Evolutionary conservation across 2,888 invertebrate species (phyloP).

Genomic region (Scaptomyza parva): DNA sequence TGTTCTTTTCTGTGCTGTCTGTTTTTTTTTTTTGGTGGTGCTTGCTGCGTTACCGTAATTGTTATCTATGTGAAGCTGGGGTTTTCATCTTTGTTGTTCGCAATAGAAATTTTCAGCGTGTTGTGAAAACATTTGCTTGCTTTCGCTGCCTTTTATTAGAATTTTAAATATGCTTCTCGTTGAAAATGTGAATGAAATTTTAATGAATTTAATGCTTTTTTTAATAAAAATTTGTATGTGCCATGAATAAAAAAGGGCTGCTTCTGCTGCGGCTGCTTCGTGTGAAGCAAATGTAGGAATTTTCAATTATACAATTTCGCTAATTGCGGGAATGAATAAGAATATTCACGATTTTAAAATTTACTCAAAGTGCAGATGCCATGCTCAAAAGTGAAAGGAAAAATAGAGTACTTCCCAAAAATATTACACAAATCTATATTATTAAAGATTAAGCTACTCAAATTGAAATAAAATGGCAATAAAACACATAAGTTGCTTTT

Average conservation of each 20-base stretch:
- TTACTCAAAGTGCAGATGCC: not conserved
- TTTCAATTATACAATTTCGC: constrained; percentile 16
- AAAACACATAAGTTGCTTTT: too few species aligned
- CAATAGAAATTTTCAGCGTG: constrained; percentile 48
- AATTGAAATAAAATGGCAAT: too few species aligned
- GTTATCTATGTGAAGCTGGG: constrained; percentile 65
- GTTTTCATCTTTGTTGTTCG: constrained; percentile 53
- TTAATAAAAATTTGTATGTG: too few species aligned
- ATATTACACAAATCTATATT: too few species aligned
- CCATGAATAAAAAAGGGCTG: constrained; percentile 32
- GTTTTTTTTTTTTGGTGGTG: constrained; percentile 18
- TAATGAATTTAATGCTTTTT: constrained; percentile 75
- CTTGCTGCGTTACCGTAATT: constrained; percentile 64
- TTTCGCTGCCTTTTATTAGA: constrained; percentile 58
- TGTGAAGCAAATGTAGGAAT: constrained; percentile 4
- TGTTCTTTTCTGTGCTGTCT: constrained; percentile 12
- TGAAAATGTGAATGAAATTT: constrained; percentile 69
- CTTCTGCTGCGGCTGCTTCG: constrained; percentile 8
- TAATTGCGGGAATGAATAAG: constrained; percentile 20
- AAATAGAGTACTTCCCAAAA: too few species aligned
- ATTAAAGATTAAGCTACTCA: too few species aligned
- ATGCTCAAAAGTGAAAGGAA: too few species aligned
- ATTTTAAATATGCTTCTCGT: constrained; percentile 69
- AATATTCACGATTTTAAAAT: constrained; percentile 1
- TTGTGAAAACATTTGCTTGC: constrained; percentile 53